phyloP scores from a whole-genome alignment of 2,113 vertebrate genomes.

The Chaenocephalus aceratus region DNA sequence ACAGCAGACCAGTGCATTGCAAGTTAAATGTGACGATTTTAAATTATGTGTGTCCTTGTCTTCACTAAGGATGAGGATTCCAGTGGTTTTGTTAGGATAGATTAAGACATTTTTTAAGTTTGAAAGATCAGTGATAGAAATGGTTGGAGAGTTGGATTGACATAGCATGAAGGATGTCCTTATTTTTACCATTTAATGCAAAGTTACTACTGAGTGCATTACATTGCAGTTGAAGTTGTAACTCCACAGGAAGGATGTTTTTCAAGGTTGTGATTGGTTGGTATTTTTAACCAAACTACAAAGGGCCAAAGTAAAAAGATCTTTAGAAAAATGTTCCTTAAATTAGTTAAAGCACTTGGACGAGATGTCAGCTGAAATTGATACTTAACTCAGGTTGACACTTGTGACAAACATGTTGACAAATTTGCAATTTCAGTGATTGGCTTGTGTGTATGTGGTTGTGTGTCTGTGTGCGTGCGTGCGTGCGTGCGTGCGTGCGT shows the following conservation, averaged over 20 bases:
- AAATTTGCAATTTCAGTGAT: neutral
- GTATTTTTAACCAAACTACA: neutral
- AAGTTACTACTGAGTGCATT: neutral
- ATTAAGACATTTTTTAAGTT: neutral
- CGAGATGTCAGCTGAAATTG: neutral
- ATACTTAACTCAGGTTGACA: conserved; percentile 10
- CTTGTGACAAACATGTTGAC: conserved; percentile 17
- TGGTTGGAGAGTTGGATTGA: neutral
- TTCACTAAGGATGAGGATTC: neutral
- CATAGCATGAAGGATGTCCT: neutral
- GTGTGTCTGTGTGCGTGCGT: conserved; percentile 1
- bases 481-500: neutral
- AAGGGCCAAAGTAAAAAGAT: neutral
- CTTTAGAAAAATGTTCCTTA: neutral
- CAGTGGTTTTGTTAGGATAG: neutral
- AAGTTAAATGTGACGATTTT: neutral
- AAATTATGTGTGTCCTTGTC: neutral
- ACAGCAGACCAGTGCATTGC: conserved; percentile 1
- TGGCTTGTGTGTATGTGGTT: neutral
- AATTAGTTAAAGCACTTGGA: conserved; percentile 9
- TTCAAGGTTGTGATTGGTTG: neutral
- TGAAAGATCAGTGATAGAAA: neutral
- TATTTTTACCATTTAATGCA: neutral
- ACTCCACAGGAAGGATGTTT: neutral
- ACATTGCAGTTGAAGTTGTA: neutral